phyloP scores from a whole-genome alignment of 2,797 vertebrate genomes.

The Monodelphis domestica region DNA sequence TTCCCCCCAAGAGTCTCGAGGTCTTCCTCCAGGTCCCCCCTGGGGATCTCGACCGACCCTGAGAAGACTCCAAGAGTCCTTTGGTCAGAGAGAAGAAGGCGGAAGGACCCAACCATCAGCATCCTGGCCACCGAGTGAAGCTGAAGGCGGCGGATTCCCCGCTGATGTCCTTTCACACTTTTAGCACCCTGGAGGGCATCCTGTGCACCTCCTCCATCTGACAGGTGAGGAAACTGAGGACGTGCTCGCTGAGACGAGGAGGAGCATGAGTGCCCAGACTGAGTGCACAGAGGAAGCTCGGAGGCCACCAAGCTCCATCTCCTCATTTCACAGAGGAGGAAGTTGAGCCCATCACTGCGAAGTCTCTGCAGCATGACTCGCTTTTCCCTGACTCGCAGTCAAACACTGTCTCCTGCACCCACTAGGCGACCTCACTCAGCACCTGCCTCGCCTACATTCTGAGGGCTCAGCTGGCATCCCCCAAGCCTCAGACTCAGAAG shows the following conservation, averaged over 20 bases:
- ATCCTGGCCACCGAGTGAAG: not conserved
- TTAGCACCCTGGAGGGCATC: not conserved
- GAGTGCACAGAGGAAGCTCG: not conserved
- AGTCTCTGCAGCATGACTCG: not conserved
- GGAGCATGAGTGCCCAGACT: not conserved
- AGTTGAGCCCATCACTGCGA: too few species aligned
- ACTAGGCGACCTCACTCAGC: not conserved
- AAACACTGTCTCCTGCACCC: not conserved
- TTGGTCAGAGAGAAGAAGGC: not conserved
- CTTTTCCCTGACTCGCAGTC: not conserved
- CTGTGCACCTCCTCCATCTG: not conserved
- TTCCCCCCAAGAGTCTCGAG: slow-evolving; percentile 41
- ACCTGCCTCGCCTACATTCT: not conserved
- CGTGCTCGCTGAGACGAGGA: not conserved
- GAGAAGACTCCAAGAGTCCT: not conserved
- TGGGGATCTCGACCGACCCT: not conserved
- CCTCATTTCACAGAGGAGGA: not conserved
- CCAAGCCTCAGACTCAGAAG: not conserved
- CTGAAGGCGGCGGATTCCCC: not conserved
- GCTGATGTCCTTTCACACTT: not conserved
- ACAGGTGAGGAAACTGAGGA: not conserved
- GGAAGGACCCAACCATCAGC: not conserved
- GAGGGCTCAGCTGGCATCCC: not conserved
- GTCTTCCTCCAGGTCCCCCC: slow-evolving; percentile 37
- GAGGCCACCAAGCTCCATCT: not conserved